Conservation (phyloP, 1,140 invertebrate genomes). For the Oscheius sp. region DNA sequence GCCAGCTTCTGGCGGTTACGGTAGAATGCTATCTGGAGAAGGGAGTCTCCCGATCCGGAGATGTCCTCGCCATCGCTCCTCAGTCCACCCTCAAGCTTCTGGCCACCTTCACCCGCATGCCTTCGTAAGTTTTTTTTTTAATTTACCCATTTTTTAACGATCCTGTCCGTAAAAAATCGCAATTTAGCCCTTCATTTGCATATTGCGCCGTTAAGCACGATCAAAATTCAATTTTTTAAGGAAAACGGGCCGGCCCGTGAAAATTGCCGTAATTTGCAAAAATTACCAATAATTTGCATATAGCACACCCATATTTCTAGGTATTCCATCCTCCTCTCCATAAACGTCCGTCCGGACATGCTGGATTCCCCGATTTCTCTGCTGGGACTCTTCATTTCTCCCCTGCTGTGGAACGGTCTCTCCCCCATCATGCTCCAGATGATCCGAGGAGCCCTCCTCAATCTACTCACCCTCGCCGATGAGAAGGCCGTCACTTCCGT, state of each 20-base stretch:
- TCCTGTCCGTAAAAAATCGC: neutral
- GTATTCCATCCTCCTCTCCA: no score
- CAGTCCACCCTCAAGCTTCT: neutral
- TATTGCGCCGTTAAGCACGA: neutral
- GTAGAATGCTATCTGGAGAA: neutral
- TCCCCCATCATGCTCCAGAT: neutral
- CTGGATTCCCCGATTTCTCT: neutral
- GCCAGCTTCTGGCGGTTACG: neutral
- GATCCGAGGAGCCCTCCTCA: constrained; percentile 6
- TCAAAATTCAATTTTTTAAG: neutral
- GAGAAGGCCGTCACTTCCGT: neutral
- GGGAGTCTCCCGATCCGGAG: neutral
- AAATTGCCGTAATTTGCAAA: neutral
- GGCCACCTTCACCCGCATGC: neutral
- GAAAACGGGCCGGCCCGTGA: neutral
- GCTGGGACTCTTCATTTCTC: neutral
- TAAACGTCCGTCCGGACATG: neutral
- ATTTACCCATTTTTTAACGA: neutral
- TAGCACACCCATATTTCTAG: no score
- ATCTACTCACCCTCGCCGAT: constrained; percentile 5
- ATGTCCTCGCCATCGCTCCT: neutral
- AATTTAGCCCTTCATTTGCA: neutral
- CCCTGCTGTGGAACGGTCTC: neutral
- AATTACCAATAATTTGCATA: neutral
- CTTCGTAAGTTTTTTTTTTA: constrained; percentile 15